Evolutionary conservation across 2,888 invertebrate species (phyloP).

Genomic region (Andrena dorsata): DNA sequence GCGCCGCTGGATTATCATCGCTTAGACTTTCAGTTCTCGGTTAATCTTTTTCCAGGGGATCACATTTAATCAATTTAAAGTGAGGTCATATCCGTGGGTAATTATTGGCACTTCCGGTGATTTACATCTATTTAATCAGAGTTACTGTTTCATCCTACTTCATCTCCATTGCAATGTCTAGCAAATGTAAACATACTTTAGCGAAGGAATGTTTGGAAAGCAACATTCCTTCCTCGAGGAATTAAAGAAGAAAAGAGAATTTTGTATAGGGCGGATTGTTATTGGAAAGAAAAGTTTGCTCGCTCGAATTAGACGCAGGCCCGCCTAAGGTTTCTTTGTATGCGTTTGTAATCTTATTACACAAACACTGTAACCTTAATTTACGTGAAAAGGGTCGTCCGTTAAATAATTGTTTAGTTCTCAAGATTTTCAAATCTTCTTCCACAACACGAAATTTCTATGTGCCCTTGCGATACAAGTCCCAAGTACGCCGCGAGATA

Average conservation of each 20-base stretch:
- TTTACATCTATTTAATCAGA: conserved; percentile 4
- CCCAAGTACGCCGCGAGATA: neutral
- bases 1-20: neutral
- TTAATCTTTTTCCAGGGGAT: conserved; percentile 17
- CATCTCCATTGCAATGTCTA: neutral
- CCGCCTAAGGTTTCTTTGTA: conserved; percentile 12
- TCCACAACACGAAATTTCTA: neutral
- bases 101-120: conserved; percentile 32
- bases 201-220: neutral
- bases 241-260: neutral
- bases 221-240: neutral
- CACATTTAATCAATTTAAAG: conserved; percentile 37
- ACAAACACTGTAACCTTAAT: neutral
- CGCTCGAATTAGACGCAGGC: neutral
- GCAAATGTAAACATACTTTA: neutral
- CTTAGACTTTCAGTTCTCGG: neutral
- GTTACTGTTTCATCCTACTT: neutral
- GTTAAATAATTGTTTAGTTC: neutral
- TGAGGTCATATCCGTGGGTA: conserved; percentile 44
- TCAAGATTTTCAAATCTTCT: neutral
- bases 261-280: neutral
- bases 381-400: neutral
- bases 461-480: neutral
- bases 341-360: neutral
- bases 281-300: neutral